These are phyloP conservation scores for Aplocera efformata DNA, from an alignment of 2,888 invertebrate genomes.

Conservation along the genomic window DNA sequence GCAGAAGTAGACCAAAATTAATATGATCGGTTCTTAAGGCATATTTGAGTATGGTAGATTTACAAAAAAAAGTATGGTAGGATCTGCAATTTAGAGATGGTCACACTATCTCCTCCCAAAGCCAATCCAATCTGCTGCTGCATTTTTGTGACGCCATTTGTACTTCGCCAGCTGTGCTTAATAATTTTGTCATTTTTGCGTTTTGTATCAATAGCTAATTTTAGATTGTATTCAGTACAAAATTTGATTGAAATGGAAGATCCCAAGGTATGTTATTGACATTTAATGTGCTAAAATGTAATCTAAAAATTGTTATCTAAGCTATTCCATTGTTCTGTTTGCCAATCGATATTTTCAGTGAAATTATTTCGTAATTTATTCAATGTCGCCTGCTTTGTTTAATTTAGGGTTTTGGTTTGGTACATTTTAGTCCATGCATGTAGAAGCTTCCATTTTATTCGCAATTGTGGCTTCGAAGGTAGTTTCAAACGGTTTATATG, in stretches of 20 bases:
- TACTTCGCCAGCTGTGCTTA: constrained; percentile 37
- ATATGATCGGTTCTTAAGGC: too few relatives aligned
- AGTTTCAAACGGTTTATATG: constrained; percentile 8
- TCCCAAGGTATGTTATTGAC: constrained; percentile 47
- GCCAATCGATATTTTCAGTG: constrained; percentile 44
- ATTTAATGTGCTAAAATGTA: constrained; percentile 14
- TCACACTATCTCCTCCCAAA: too few relatives aligned
- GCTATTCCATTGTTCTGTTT: constrained; percentile 67
- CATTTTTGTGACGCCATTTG: constrained; percentile 33
- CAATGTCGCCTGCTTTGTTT: neutral
- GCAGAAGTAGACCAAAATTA: too few relatives aligned
- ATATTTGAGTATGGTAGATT: too few relatives aligned
- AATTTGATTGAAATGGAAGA: constrained; percentile 59
- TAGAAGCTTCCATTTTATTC: constrained; percentile 30
- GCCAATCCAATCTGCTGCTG: neutral
- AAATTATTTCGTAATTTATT: constrained; percentile 12
- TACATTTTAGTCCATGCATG: too few relatives aligned
- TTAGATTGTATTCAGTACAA: constrained; percentile 2
- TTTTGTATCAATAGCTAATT: constrained; percentile 5
- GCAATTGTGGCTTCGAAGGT: constrained; percentile 13
- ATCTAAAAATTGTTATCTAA: constrained; percentile 22
- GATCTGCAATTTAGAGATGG: too few relatives aligned
- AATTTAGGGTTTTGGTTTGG: neutral
- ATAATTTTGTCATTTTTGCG: constrained; percentile 7
- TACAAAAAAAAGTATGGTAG: too few relatives aligned